These are phyloP conservation scores for Sphinx pinastri DNA, from an alignment of 2,888 invertebrate species.

Conservation along the genomic window DNA sequence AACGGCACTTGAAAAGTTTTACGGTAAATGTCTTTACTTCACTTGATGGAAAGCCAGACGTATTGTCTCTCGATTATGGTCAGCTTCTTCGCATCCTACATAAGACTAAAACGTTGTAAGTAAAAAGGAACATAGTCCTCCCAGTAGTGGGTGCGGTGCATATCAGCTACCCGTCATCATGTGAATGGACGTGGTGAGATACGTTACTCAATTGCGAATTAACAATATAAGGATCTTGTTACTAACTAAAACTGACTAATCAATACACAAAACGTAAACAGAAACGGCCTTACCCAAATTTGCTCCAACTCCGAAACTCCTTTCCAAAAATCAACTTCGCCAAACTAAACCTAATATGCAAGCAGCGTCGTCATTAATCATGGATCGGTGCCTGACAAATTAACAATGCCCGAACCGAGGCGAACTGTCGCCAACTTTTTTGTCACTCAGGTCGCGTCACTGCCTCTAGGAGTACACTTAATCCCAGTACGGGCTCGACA, in stretches of 20 bases:
- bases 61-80: too few species aligned
- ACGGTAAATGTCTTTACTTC: not conserved
- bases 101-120: too few species aligned
- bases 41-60: too few species aligned
- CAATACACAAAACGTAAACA: not conserved
- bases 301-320: not conserved
- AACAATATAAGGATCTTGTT: too few species aligned
- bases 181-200: too few species aligned
- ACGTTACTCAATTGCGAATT: too few species aligned
- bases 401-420: slow-evolving; percentile 12
- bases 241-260: not conserved
- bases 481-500: slow-evolving; percentile 40
- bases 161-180: too few species aligned
- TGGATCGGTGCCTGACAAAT: slow-evolving; percentile 1
- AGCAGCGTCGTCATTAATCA: slow-evolving; percentile 18
- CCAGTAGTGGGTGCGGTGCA: too few species aligned
- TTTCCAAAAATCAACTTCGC: slow-evolving; percentile 1
- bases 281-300: not conserved
- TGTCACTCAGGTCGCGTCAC: slow-evolving; percentile 25
- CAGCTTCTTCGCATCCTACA: too few species aligned
- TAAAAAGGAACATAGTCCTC: too few species aligned
- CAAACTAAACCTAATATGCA: slow-evolving; percentile 12
- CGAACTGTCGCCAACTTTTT: slow-evolving; percentile 26
- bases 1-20: not conserved
- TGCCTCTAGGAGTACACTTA: slow-evolving; percentile 36